Conservation (phyloP, 2,797 vertebrate species). For the Halcyon badia region DNA sequence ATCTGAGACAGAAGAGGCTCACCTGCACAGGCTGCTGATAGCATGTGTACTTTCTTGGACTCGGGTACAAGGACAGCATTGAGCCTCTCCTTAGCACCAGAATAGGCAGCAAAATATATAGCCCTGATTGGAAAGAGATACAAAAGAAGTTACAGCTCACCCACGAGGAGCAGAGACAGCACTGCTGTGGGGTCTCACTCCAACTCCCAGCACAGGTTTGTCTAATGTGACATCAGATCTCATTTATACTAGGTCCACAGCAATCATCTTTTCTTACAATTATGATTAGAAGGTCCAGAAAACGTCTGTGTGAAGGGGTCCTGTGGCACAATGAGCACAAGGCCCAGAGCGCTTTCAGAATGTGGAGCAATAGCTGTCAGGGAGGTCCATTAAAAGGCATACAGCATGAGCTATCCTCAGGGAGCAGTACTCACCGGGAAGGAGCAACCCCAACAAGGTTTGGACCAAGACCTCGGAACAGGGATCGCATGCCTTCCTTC, state of each 20-base stretch:
- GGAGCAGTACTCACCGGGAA: slow-evolving; percentile 63
- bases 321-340: not conserved
- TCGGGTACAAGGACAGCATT: slow-evolving; percentile 60
- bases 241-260: not conserved
- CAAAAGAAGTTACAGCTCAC: not conserved
- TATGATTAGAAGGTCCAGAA: not conserved
- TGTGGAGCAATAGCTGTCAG: not conserved
- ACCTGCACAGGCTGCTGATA: slow-evolving; percentile 76
- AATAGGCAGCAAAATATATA: slow-evolving; percentile 79
- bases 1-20: not conserved
- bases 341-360: not conserved
- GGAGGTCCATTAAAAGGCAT: not conserved
- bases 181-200: not conserved
- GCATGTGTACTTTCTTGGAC: slow-evolving; percentile 73
- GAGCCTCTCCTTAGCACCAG: slow-evolving; percentile 70
- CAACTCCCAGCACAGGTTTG: not conserved
- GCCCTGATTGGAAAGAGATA: slow-evolving; percentile 56
- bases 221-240: not conserved
- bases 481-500: slow-evolving; percentile 69
- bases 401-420: not conserved
- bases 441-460: slow-evolving; percentile 76
- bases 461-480: slow-evolving; percentile 76
- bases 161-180: not conserved
- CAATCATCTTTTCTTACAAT: not conserved
- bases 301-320: not conserved